A percentile compares a stretch with the other conserved stretches of the same genome.
These are phyloP conservation scores for Eucidaris tribuloides DNA, from an alignment of 35 echinoderm and acorn worm genomes.

Conservation along the genomic window DNA sequence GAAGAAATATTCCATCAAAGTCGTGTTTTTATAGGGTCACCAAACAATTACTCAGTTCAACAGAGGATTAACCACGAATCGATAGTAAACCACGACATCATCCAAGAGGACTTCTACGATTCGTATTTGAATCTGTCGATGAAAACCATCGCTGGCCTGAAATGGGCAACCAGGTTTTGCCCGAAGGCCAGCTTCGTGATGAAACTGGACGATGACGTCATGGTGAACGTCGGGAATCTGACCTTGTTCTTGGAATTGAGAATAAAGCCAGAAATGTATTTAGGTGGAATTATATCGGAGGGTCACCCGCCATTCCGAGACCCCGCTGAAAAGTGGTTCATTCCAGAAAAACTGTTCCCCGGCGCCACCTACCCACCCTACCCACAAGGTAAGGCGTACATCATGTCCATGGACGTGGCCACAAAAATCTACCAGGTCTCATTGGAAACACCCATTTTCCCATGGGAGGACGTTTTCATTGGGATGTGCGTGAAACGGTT, in stretches of 20 bases:
- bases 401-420: conserved; percentile 74
- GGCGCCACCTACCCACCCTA: conserved; percentile 68
- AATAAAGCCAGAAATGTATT: not conserved
- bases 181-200: conserved; percentile 56
- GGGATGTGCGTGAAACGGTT: conserved; percentile 31
- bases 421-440: not conserved
- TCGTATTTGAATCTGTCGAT: conserved; percentile 73
- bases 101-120: conserved; percentile 75
- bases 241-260: not conserved
- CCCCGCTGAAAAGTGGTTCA: conserved; percentile 32
- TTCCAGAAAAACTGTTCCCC: conserved; percentile 28
- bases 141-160: conserved; percentile 82
- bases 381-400: conserved; percentile 51
- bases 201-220: conserved; percentile 91
- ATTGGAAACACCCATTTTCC: not conserved
- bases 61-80: conserved; percentile 37
- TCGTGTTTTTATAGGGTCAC: conserved; percentile 37
- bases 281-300: conserved; percentile 18
- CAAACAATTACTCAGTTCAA: not conserved
- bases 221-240: conserved; percentile 51
- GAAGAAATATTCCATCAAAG: not conserved
- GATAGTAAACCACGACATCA: conserved; percentile 61
- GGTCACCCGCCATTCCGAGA: conserved; percentile 19
- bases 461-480: conserved; percentile 40
- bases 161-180: conserved; percentile 68